A percentile compares a stretch with the other conserved stretches of the same genome.
phyloP scores from a whole-genome alignment of 1,140 invertebrate species.

The Apolygus lucorum region DNA sequence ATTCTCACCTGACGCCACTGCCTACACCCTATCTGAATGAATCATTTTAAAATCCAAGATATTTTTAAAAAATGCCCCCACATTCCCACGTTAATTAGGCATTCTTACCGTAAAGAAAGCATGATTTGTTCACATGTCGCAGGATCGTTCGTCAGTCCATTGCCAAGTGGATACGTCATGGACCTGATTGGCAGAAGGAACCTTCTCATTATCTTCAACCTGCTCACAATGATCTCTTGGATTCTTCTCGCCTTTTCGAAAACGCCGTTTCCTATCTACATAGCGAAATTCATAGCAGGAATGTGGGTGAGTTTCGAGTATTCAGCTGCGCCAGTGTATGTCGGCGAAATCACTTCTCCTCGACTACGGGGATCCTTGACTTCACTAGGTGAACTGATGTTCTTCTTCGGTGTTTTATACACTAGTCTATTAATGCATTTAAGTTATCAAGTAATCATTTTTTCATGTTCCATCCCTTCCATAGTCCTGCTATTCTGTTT shows the following conservation, averaged over 20 bases:
- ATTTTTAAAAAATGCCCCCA: no score
- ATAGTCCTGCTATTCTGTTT: conserved; percentile 55
- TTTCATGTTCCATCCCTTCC: conserved; percentile 52
- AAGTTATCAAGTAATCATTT: conserved; percentile 56
- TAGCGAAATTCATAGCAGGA: conserved; percentile 41
- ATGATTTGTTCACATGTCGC: no score
- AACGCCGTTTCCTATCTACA: conserved; percentile 21
- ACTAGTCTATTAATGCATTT: conserved; percentile 65
- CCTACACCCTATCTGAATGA: no score
- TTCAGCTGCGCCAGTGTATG: conserved; percentile 56
- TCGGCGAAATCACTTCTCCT: conserved; percentile 46
- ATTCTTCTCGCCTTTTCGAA: conserved; percentile 44
- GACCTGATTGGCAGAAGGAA: conserved; percentile 64
- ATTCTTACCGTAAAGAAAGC: no score
- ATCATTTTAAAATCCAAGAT: no score
- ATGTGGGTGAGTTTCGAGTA: conserved; percentile 62
- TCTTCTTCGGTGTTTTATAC: conserved; percentile 62
- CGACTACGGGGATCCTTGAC: conserved; percentile 40
- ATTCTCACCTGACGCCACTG: no score
- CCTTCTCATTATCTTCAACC: conserved; percentile 57
- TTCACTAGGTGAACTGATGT: conserved; percentile 68
- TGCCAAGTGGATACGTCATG: conserved; percentile 43
- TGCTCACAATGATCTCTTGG: conserved; percentile 39
- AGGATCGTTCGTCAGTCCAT: conserved; percentile 33
- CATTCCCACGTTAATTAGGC: no score